A percentile compares a stretch with the other conserved stretches of the same genome.
Evolutionary conservation across 2,797 vertebrate species (phyloP).

Genomic region (Molothrus ater): DNA sequence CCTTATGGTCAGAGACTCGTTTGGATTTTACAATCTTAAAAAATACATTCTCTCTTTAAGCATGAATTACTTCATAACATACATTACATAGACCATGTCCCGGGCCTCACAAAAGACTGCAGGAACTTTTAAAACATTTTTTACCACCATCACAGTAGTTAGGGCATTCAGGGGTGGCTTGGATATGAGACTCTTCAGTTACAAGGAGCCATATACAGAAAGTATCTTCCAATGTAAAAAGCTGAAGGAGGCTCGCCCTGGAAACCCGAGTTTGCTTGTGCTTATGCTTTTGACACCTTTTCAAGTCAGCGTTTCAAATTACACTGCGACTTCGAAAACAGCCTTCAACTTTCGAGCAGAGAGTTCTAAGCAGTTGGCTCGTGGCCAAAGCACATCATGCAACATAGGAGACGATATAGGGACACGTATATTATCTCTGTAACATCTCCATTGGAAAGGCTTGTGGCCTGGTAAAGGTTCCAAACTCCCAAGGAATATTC

Average conservation of each 20-base stretch:
- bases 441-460: background rate
- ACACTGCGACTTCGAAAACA: background rate
- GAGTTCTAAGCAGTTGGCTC: background rate
- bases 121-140: background rate
- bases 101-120: background rate
- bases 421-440: background rate
- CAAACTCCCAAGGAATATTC: background rate
- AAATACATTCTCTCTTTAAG: no score
- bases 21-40: no score
- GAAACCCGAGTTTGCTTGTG: background rate
- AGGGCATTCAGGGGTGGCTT: background rate
- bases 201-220: background rate
- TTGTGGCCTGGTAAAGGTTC: background rate
- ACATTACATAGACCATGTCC: no score
- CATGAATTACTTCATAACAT: no score
- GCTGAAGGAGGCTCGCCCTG: background rate
- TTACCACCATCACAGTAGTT: background rate
- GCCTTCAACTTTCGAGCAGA: background rate
- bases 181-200: background rate
- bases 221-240: background rate
- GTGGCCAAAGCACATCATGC: rapidly evolving
- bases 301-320: background rate
- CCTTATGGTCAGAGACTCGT: no score
- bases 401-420: background rate
- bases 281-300: background rate